Evolutionary conservation across 2,888 invertebrate genomes (phyloP), one percentile per base, ranked within the genome.

Genomic region (Nemotelus nigrinus): DNA sequence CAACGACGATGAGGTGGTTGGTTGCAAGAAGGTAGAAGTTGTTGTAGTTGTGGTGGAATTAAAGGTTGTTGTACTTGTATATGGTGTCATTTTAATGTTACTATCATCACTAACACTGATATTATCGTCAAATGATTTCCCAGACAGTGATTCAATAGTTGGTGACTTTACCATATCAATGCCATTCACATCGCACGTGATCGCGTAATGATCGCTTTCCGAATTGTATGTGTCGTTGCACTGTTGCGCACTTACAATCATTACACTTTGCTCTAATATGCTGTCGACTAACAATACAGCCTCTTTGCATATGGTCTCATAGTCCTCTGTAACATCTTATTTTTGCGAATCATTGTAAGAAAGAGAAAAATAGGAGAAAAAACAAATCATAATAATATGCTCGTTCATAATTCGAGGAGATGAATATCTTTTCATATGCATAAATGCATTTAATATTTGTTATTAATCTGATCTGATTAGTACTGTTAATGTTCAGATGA

Each of bases 101-200:
- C 79, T 84, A 82, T 85, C 85, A 76, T 86, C 86, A 80, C 84
- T 84, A 79, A 84, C 84, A 83, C 86, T 86, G 81, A 85, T 83
- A 84, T 85, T 86, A 81, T 86, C 86, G 82, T 87, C 86, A 80
- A 86, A 86, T 79, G 86, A 86, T 83, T 85, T 86, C 79, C 87
- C 86, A 70, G 87, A 86, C 83, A 86, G 85, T 81, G 87, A 86
- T 82, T 87, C 86, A 82, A 86, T 85, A 74, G 86, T 86, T 80
- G 87, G 86, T 80, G 86, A 86, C 82, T 86, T 86, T 79, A 86
- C 84, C 78, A 86, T 84, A 83, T 86, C 85, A 79, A 85, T 83
- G 78, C 85, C 86, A 81, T 81, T 84, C 79, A 87, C 84, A 81
- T 86, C 86, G 81, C 86, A 87, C 79, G 86, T 87, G 47, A 87